A percentile compares a stretch with the other conserved stretches of the same genome.
Conservation (phyloP, 2,888 invertebrate species). For the Lutraria lutraria region DNA sequence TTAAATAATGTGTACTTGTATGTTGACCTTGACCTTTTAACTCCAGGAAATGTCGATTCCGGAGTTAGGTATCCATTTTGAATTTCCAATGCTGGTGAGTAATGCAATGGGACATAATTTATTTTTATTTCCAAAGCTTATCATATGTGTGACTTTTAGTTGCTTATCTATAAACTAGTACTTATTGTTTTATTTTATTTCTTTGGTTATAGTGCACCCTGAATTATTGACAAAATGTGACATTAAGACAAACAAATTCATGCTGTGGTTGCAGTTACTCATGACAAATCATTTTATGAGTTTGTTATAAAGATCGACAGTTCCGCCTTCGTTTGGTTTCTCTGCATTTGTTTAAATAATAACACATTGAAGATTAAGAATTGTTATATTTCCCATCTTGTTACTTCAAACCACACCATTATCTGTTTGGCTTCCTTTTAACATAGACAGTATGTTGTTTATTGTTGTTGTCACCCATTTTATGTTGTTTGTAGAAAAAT, state of each 20-base stretch:
- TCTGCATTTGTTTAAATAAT: neutral
- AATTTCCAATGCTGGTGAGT: slow-evolving; percentile 76
- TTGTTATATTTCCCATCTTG: neutral
- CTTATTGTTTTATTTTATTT: slow-evolving; percentile 38
- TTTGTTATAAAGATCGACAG: neutral
- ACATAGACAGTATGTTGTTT: neutral
- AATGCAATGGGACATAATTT: slow-evolving; percentile 46
- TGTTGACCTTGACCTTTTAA: slow-evolving; percentile 8
- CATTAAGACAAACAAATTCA: neutral
- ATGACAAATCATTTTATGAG: neutral
- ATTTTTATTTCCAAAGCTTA: neutral
- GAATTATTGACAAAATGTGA: neutral
- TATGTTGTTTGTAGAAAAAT: neutral
- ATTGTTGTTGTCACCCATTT: neutral
- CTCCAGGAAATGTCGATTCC: slow-evolving; percentile 72
- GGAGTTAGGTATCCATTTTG: slow-evolving; percentile 74
- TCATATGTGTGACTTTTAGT: slow-evolving; percentile 60
- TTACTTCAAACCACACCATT: neutral
- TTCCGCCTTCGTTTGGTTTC: neutral
- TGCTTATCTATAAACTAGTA: slow-evolving; percentile 44
- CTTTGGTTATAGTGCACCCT: slow-evolving; percentile 19
- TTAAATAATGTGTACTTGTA: neutral
- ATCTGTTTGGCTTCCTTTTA: neutral
- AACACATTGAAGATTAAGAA: neutral
- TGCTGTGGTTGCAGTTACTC: neutral